Conservation (phyloP, 2,888 invertebrate species). For the Archips xylosteana region DNA sequence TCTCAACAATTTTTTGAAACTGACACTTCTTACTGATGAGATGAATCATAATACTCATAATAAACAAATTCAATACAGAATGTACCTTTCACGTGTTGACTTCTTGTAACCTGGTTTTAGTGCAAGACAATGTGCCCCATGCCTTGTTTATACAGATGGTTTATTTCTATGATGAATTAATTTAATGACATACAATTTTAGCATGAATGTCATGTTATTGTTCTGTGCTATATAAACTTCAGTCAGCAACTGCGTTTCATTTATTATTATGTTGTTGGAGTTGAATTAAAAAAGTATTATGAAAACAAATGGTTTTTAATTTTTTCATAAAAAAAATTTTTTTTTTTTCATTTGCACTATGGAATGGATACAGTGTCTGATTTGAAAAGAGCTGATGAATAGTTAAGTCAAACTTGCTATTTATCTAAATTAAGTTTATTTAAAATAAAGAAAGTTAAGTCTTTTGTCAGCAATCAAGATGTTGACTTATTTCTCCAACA, state of each 20-base stretch:
- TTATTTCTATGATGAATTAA: slow-evolving; percentile 42
- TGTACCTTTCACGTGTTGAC: slow-evolving; percentile 27
- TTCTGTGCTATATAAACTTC: slow-evolving; percentile 18
- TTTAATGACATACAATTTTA: slow-evolving; percentile 45
- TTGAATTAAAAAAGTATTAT: neutral
- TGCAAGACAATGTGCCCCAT: slow-evolving; percentile 28
- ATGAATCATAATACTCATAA: slow-evolving; percentile 36
- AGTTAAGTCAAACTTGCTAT: too few species aligned
- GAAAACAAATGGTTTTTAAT: neutral
- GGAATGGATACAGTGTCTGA: neutral
- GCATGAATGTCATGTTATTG: slow-evolving; percentile 45
- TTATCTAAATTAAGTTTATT: too few species aligned
- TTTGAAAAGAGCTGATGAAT: too few species aligned
- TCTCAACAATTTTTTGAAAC: too few species aligned
- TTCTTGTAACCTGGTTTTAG: slow-evolving; percentile 34
- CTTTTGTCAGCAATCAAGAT: too few species aligned
- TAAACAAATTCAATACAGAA: slow-evolving; percentile 11
- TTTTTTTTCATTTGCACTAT: neutral
- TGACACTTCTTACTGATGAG: too few species aligned
- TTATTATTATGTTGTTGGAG: slow-evolving; percentile 4
- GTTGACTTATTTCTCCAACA: too few species aligned
- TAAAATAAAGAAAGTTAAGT: too few species aligned
- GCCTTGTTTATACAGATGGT: slow-evolving; percentile 46
- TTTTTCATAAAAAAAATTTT: neutral
- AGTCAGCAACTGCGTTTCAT: slow-evolving; percentile 22